Percentiles rank a stretch among this genome's conserved stretches.
These are phyloP conservation scores for Pterocles orientalis DNA, from an alignment of 2,113 vertebrate genomes.

Conservation along the genomic window DNA sequence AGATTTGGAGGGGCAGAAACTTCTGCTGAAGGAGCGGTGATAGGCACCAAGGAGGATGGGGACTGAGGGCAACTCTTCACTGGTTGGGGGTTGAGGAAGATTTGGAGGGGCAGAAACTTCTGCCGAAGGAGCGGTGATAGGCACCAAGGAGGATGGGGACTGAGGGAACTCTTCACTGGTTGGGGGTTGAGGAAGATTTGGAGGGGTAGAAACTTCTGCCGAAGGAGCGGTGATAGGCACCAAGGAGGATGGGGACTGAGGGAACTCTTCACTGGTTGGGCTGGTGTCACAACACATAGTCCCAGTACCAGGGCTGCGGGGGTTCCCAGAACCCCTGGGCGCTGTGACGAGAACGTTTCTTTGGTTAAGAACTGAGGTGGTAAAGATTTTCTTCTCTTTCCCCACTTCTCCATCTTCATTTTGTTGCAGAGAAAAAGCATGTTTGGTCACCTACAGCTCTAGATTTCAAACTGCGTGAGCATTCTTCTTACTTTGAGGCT, in stretches of 20 bases:
- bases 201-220: background rate
- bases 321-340: background rate
- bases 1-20: background rate
- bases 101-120: background rate
- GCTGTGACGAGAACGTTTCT: background rate
- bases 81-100: background rate
- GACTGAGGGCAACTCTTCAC: background rate
- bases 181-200: constrained; percentile 25
- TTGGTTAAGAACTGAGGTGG: background rate
- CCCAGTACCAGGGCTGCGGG: background rate
- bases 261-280: background rate
- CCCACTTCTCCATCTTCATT: background rate
- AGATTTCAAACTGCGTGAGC: background rate
- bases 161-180: background rate
- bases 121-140: background rate
- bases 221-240: background rate
- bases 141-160: accelerated
- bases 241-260: accelerated
- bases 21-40: background rate
- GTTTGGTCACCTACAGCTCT: background rate
- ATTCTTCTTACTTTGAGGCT: background rate
- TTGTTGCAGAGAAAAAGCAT: background rate
- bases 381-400: background rate
- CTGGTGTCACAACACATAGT: background rate
- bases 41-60: accelerated